Evolutionary conservation across 2,888 invertebrate genomes (phyloP).

Genomic region (Nephrocerus scutellatus): DNA sequence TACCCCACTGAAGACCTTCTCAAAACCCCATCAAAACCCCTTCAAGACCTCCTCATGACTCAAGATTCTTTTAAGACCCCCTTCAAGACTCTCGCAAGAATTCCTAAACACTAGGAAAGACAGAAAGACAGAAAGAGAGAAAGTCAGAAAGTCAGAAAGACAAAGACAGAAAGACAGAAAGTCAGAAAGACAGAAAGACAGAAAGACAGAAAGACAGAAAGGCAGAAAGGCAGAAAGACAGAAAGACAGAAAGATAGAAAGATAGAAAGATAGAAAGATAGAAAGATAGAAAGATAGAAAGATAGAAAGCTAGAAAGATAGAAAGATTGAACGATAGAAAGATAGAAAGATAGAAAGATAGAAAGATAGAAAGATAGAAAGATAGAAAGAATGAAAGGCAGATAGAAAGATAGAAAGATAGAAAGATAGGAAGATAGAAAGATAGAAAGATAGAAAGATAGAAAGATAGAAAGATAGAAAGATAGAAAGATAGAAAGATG

Average conservation of each 20-base stretch:
- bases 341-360: conserved; percentile 5
- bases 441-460: conserved; percentile 3
- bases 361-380: conserved; percentile 2
- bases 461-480: conserved; percentile 6
- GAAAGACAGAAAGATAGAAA: conserved; percentile 5
- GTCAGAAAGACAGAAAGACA: conserved; percentile 4
- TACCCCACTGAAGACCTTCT: too few species aligned
- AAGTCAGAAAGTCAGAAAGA: conserved; percentile 6
- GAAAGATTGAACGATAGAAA: conserved; percentile 7
- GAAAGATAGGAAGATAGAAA: background rate
- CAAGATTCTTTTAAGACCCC: too few species aligned
- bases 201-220: conserved; percentile 5
- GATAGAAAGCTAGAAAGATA: conserved; percentile 7
- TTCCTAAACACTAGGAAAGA: too few species aligned
- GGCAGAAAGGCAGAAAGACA: conserved; percentile 5
- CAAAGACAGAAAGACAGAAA: conserved; percentile 3
- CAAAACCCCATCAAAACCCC: too few species aligned
- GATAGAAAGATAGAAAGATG: conserved; percentile 4
- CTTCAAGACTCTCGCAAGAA: too few species aligned
- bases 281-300: conserved; percentile 6
- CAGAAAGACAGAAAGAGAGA: conserved; percentile 5
- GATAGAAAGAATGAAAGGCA: background rate
- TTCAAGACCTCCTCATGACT: too few species aligned
- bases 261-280: conserved; percentile 6
- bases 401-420: background rate